These are phyloP conservation scores for Mandrillus leucophaeus DNA, from an alignment of 2,113 vertebrate species.

Conservation along the genomic window DNA sequence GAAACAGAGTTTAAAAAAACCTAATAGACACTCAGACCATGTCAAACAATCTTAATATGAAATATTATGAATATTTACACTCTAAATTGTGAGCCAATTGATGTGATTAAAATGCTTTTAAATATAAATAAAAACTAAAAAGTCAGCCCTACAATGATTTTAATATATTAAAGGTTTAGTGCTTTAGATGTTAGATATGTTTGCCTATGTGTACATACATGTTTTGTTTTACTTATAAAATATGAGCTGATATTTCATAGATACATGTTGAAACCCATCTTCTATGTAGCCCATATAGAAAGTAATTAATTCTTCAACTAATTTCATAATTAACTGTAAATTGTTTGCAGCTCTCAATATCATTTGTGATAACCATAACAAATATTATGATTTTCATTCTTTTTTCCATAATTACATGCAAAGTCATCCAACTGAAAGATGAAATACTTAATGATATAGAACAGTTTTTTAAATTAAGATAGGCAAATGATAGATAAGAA, in stretches of 20 bases:
- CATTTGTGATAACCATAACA: conserved; percentile 55
- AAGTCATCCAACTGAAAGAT: conserved; percentile 70
- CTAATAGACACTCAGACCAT: conserved; percentile 78
- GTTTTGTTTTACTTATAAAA: neutral
- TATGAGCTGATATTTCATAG: conserved; percentile 42
- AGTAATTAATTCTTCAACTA: conserved; percentile 43
- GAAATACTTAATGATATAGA: conserved; percentile 63
- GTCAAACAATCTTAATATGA: conserved; percentile 74
- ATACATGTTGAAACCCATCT: conserved; percentile 23
- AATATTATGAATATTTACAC: conserved; percentile 74
- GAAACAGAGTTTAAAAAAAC: conserved; percentile 76
- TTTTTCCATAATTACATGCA: conserved; percentile 60
- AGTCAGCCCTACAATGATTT: conserved; percentile 1
- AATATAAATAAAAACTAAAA: conserved; percentile 35
- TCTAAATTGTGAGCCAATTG: conserved; percentile 60
- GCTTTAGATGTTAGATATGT: conserved; percentile 26
- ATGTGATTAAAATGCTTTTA: conserved; percentile 57
- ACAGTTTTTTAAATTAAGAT: conserved; percentile 63
- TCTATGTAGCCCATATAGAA: neutral
- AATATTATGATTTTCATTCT: conserved; percentile 23
- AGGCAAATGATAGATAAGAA: conserved; percentile 59
- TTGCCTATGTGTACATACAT: neutral
- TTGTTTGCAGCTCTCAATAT: conserved; percentile 30
- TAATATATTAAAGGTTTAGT: neutral
- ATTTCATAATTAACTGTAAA: conserved; percentile 54